Percentiles rank a stretch among this genome's conserved stretches.
These are phyloP conservation scores for Frieseomelitta varia DNA, from an alignment of 1,140 invertebrate species.

Conservation along the genomic window DNA sequence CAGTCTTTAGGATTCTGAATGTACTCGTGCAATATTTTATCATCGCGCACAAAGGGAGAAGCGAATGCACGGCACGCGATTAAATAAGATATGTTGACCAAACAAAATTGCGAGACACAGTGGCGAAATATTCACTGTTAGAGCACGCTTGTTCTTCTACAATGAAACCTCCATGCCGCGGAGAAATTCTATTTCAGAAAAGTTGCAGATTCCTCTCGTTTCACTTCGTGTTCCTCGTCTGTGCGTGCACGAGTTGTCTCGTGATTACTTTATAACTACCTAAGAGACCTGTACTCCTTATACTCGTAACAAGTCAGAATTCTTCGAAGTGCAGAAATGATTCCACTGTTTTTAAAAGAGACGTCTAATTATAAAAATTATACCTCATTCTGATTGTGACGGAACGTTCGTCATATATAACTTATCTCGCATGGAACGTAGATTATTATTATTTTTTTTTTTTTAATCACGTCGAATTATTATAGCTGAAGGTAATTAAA, in stretches of 20 bases:
- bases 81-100: constrained; percentile 9
- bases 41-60: not conserved
- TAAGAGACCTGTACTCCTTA: not conserved
- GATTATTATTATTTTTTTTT: no score
- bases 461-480: no score
- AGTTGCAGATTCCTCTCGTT: not conserved
- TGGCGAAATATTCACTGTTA: not conserved
- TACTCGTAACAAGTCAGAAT: not conserved
- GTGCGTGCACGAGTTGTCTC: not conserved
- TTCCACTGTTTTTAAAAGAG: not conserved
- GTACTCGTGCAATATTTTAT: constrained; percentile 18
- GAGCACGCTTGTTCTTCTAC: not conserved
- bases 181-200: constrained; percentile 8
- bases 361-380: not conserved
- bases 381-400: not conserved
- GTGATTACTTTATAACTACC: not conserved
- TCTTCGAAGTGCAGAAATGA: not conserved
- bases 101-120: not conserved
- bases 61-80: constrained; percentile 3
- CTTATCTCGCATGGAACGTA: no score
- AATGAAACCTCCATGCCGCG: not conserved
- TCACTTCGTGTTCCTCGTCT: not conserved
- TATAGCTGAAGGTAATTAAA: no score
- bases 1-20: no score
- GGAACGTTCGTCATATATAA: no score